Percentiles rank a stretch among this genome's conserved stretches.
Evolutionary conservation across 2,888 invertebrate genomes (phyloP).

Genomic region (Molorchus minor): DNA sequence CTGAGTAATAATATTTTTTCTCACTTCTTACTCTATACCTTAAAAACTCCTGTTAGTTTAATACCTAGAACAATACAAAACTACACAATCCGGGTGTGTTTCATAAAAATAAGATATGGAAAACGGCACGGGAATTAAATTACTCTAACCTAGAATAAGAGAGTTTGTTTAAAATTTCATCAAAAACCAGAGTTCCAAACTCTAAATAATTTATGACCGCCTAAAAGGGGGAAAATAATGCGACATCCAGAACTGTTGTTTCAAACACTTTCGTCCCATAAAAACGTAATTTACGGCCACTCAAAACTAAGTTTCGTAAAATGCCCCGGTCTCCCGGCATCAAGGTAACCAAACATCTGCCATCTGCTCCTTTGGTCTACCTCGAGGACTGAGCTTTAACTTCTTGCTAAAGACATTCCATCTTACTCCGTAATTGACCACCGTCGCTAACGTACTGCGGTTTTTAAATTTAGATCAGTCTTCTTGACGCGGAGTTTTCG

Average conservation of each 20-base stretch:
- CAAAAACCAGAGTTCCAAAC: not conserved
- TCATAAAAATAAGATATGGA: too few species aligned
- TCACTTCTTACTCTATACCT: too few species aligned
- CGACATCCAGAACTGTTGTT: constrained; percentile 3
- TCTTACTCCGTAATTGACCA: constrained; percentile 29
- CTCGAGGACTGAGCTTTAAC: constrained; percentile 28
- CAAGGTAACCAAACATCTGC: constrained; percentile 28
- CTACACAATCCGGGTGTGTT: too few species aligned
- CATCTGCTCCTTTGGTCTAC: constrained; percentile 25
- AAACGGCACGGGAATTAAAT: too few species aligned
- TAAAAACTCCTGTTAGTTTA: too few species aligned
- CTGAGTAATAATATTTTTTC: too few species aligned
- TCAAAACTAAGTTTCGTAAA: constrained; percentile 20
- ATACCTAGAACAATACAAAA: too few species aligned
- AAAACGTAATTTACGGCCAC: constrained; percentile 20
- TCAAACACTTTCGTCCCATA: not conserved
- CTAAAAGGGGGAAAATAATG: constrained; percentile 4
- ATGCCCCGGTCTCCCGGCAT: constrained; percentile 17
- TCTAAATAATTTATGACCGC: not conserved
- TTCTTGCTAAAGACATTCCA: constrained; percentile 21
- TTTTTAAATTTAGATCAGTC: not conserved
- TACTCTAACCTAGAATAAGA: too few species aligned
- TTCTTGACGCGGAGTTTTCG: not conserved
- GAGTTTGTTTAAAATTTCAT: too few species aligned
- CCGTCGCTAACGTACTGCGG: constrained; percentile 18